Base-by-base conservation (phyloP, 2,797 vertebrate genomes). In the Eidolon dupreanum region DNA sequence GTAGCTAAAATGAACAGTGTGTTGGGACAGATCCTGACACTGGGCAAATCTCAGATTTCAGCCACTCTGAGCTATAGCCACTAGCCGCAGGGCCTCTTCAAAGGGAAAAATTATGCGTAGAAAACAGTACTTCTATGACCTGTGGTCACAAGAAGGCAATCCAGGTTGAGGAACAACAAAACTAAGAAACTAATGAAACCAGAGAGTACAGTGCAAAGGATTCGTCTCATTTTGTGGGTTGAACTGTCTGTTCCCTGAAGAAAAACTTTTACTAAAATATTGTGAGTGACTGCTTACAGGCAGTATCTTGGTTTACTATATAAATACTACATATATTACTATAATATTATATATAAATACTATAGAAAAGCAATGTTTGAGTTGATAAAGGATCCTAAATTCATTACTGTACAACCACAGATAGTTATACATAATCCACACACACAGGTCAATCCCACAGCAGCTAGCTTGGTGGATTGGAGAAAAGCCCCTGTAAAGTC, bases 121-220 rank as follows among this genome's bases (percentile, higher is more conserved):
- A 63, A 65, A 81, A 74, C 7, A 92, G 57, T 13, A 81, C 31
- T 22, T 79, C 49, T 79, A 28, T 6, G 0, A 86, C 36, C 9
- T 51, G 31, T 28, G 33, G 8, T 65, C 38, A 84, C 33, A 88
- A 78, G 26, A 90, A 74, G 43, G 53, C 5, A 82, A 36, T 49
- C 19, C 11, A 77, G 33, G 22, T 22, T 33, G 28, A 33, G 16
- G 12, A 77, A 88, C 83, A 53, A 78, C 20, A 79, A 91, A 92
- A 88, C 24, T 63, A 93, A 36, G 55, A 74, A 95, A 53, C 31
- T 66, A 73, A 13, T 46, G n/a, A 77, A 93, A 95, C n/a, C 51
- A 87, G 33, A 33, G 4, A 61, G 36, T 38, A 88, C 4, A 74
- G 28, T 59, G 61, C 15, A 22, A 75, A 96, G 53, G 9, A 89